These are phyloP conservation scores for Illadopsis cleaveri DNA, from an alignment of 2,113 vertebrate species.

Conservation along the genomic window DNA sequence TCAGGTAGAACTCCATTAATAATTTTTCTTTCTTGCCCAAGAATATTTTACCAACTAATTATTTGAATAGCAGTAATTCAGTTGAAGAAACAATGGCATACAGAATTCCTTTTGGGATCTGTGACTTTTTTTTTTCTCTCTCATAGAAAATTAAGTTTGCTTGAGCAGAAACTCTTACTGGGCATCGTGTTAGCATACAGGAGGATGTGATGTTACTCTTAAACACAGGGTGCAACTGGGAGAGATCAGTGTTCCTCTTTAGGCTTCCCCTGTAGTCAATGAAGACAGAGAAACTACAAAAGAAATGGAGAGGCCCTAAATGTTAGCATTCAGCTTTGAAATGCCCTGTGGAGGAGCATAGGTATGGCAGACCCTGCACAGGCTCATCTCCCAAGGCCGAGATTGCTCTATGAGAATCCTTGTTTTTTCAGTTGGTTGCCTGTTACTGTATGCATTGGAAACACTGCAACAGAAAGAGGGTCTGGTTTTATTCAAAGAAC, in stretches of 20 bases:
- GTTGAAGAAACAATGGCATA: neutral
- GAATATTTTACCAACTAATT: neutral
- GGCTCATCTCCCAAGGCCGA: fast-evolving
- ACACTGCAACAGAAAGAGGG: neutral
- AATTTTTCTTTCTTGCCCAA: neutral
- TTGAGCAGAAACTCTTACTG: neutral
- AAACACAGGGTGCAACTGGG: neutral
- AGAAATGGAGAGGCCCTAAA: neutral
- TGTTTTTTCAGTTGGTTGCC: neutral
- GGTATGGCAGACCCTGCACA: neutral
- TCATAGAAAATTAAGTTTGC: neutral
- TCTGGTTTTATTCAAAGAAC: neutral
- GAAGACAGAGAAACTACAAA: neutral
- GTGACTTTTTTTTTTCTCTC: neutral
- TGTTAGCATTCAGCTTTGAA: neutral
- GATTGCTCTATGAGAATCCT: neutral
- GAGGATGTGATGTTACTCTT: neutral
- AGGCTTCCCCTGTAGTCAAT: neutral
- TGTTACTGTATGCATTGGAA: neutral
- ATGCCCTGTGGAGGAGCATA: neutral
- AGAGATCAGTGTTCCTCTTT: neutral
- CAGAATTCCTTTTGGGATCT: neutral
- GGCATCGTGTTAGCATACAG: neutral
- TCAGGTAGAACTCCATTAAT: slow-evolving; percentile 25
- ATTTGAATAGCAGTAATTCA: neutral